A percentile compares a stretch with the other conserved stretches of the same genome.
These are phyloP conservation scores for Pogona vitticeps DNA, from an alignment of 2,113 vertebrate species.

Conservation along the genomic window DNA sequence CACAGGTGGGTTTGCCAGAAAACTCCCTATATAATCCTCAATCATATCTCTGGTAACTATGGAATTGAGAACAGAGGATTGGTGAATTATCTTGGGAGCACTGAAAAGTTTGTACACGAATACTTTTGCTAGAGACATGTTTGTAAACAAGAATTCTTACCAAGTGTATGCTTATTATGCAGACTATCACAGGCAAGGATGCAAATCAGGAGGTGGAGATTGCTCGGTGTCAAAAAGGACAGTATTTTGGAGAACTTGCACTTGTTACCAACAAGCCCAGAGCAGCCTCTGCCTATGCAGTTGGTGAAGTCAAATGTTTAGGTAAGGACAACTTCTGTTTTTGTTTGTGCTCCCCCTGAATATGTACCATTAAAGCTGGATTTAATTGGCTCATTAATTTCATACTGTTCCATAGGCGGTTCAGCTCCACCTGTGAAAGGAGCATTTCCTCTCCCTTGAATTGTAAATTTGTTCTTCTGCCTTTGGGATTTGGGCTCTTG, in stretches of 20 bases:
- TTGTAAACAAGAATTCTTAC: constrained; percentile 11
- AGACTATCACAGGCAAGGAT: constrained; percentile 91
- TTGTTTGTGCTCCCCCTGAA: neutral
- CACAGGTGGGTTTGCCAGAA: neutral
- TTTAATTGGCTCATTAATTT: constrained; percentile 11
- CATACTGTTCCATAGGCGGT: neutral
- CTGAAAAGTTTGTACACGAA: neutral
- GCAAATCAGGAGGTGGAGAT: constrained; percentile 94
- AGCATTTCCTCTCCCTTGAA: neutral
- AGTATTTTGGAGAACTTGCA: constrained; percentile 98
- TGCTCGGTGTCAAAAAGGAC: constrained; percentile 91
- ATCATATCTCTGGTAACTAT: neutral
- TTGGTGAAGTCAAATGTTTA: constrained; percentile 93
- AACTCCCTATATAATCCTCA: neutral
- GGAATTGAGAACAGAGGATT: neutral
- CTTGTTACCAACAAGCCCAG: constrained; percentile 98
- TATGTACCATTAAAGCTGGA: neutral
- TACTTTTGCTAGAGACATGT: neutral
- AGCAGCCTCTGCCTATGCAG: constrained; percentile 95
- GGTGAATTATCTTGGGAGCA: neutral
- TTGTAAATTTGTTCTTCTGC: neutral
- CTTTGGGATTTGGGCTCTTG: neutral
- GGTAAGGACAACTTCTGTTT: constrained; percentile 76
- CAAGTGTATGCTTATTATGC: constrained; percentile 34
- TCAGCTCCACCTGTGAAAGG: neutral